Base-by-base conservation (phyloP, 2,797 vertebrate species). In the Mallotus villosus region DNA sequence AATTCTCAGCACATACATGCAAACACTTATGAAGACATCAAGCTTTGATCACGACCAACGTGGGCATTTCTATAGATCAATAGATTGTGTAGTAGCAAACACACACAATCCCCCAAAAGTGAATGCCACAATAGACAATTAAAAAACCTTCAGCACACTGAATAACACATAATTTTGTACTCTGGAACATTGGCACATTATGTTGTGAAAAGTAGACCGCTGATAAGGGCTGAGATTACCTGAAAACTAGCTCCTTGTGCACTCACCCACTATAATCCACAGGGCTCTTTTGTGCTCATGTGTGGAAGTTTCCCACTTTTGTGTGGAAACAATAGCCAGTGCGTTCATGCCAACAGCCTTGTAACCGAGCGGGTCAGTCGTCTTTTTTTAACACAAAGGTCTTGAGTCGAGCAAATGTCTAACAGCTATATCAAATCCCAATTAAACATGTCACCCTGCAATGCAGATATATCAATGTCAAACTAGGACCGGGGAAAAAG, bases 211-310 rank as follows among this genome's bases (percentile, higher is more conserved):
- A 46, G 41, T 46, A 37, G 72, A 64, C 21, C 5, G 19, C 34
- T 49, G 24, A 73, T 55, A 68, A 62, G 61, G 65, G 61, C 63
- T 24, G 65, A 32, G 65, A 68, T 74, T 68, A 68, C 71, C 71
- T 59, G 65, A 12, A 61, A 60, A 51, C 57, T 57, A 29, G 29
- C 41, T 49, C 37, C 16, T 25, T 16, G 62, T 29, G 59, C 22
- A 24, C 19, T 29, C 17, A 34, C 27, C 24, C 59, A 55, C 59
- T 53, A 2, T 34, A 22, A 74, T 51, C 29, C 7, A 69, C 41
- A 53, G 51, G 25, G 41, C 60, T 46, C 34, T 63, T 55, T 58
- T 55, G 59, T 27, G 21, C 29, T 34, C 22, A 32, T 41, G 46
- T 29, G 24, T 41, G 16, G 22, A 51, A 60, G 58, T 58, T 25